A percentile compares a stretch with the other conserved stretches of the same genome.
Conservation (phyloP, 1,140 invertebrate genomes). For the Cotesia glomerata region DNA sequence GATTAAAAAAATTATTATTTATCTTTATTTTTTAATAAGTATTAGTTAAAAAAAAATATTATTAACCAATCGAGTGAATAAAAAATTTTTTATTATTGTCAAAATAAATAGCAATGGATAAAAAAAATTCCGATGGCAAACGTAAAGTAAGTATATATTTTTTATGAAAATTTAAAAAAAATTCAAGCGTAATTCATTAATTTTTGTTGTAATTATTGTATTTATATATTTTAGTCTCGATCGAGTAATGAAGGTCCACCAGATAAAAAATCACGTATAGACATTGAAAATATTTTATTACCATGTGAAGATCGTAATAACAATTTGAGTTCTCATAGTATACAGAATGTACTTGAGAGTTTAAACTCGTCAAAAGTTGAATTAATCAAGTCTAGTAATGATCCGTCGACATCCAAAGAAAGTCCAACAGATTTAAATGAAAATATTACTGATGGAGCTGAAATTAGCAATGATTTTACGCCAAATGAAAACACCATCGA, state of each 20-base stretch:
- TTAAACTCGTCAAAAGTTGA: neutral
- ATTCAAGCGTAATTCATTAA: too few relatives aligned
- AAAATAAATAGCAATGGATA: neutral
- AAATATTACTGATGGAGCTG: too few relatives aligned
- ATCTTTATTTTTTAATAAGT: too few relatives aligned
- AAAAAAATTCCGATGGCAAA: neutral
- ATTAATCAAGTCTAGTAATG: neutral
- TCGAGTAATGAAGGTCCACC: conserved; percentile 25
- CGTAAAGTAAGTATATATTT: conserved; percentile 3
- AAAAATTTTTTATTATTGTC: too few relatives aligned
- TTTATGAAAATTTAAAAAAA: neutral
- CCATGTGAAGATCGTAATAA: neutral
- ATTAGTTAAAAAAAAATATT: too few relatives aligned
- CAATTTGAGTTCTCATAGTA: conserved; percentile 1
- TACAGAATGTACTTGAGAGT: neutral
- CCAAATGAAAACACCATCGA: too few relatives aligned
- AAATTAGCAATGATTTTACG: too few relatives aligned
- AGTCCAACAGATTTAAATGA: too few relatives aligned
- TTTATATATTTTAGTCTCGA: conserved; percentile 30
- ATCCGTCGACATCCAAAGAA: neutral
- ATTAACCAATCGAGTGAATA: too few relatives aligned
- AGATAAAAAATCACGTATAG: conserved; percentile 34
- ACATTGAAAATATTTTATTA: conserved; percentile 10
- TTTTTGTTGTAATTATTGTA: neutral
- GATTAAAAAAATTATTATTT: too few relatives aligned